Base-by-base conservation (phyloP, 2,888 invertebrate species). In the Schrankia costaestrigalis region DNA sequence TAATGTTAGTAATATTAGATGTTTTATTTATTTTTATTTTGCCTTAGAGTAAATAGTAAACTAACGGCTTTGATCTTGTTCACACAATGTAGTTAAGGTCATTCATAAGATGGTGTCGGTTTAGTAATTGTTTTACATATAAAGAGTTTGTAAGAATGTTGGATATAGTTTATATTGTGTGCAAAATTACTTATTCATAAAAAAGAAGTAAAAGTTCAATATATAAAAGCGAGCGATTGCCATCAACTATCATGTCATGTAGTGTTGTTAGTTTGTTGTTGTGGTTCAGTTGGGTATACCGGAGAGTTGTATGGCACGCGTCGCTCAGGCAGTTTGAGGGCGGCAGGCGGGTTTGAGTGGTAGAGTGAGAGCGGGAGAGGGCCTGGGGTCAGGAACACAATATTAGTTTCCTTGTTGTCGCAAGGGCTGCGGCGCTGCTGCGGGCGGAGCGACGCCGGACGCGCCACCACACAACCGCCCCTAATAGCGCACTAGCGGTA, bases 341-440 rank as follows among this genome's bases (percentile, higher is more conserved):
- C 63, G 71, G 68, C 47, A 62, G 77, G 78, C 76, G 79, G 78
- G 81, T 80, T 80, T 80, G 83, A 56, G 66, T 60, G 74, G 53
- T 63, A 52, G 65, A 60, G 65, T 45, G 44, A 29, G 47, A 57
- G 74, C 60, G 73, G 55, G 53, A 59, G 70, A 59, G 78, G 78
- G 64, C 56, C 61, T 68, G 80, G 82, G 77, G 79, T 81, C 77
- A 85, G 85, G 87, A 88, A 81, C 86, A 86, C 78, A 89, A 88
- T 87, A 89, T 88, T 88, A 89, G 89, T 89, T 89, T 89, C 86
- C 82, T 89, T 89, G 89, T 89, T 89, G 86, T 89, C 89, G 87
- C 87, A 89, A 89, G 88, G 88, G 87, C 82, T 76, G 80, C 84
- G 83, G 86, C 79, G 81, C 79, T 72, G 84, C 83, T 77, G 83